Evolutionary conservation across 2,797 vertebrate species (phyloP).

Genomic region (Betta splendens): DNA sequence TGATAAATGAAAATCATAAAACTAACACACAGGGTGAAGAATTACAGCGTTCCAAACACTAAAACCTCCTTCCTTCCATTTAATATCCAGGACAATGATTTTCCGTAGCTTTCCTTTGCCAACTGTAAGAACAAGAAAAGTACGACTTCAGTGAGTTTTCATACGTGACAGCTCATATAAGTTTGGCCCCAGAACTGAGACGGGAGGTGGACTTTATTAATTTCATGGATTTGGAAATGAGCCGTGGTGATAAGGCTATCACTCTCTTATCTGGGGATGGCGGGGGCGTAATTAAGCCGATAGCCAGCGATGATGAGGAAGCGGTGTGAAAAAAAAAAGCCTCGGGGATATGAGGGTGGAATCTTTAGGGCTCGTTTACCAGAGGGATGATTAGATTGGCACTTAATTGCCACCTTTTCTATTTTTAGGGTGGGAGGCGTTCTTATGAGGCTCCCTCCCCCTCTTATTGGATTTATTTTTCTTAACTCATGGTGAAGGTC

Average conservation of each 20-base stretch:
- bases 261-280: slow-evolving; percentile 75
- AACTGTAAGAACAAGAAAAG: slow-evolving; percentile 35
- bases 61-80: slow-evolving; percentile 17
- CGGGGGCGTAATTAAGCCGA: slow-evolving; percentile 79
- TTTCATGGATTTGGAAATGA: slow-evolving; percentile 82
- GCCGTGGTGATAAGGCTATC: slow-evolving; percentile 80
- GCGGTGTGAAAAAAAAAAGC: slow-evolving; percentile 62
- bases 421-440: slow-evolving; percentile 72
- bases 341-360: slow-evolving; percentile 70
- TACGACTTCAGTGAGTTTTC: slow-evolving; percentile 45
- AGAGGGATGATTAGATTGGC: slow-evolving; percentile 76
- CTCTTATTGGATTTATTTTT: slow-evolving; percentile 20
- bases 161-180: slow-evolving; percentile 67
- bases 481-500: slow-evolving; percentile 65
- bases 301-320: slow-evolving; percentile 77
- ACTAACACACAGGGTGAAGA: slow-evolving; percentile 53
- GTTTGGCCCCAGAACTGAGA: slow-evolving; percentile 68
- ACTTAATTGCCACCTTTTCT: slow-evolving; percentile 79
- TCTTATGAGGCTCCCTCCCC: slow-evolving; percentile 39
- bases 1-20: slow-evolving; percentile 66
- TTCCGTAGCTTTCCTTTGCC: slow-evolving; percentile 36
- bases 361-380: slow-evolving; percentile 76
- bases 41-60: slow-evolving; percentile 36
- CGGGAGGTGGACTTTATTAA: slow-evolving; percentile 78
- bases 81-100: slow-evolving; percentile 44